Evolutionary conservation across 2,113 vertebrate species (phyloP), one percentile per base, ranked within the genome.

Genomic region (Lagenorhynchus albirostris): DNA sequence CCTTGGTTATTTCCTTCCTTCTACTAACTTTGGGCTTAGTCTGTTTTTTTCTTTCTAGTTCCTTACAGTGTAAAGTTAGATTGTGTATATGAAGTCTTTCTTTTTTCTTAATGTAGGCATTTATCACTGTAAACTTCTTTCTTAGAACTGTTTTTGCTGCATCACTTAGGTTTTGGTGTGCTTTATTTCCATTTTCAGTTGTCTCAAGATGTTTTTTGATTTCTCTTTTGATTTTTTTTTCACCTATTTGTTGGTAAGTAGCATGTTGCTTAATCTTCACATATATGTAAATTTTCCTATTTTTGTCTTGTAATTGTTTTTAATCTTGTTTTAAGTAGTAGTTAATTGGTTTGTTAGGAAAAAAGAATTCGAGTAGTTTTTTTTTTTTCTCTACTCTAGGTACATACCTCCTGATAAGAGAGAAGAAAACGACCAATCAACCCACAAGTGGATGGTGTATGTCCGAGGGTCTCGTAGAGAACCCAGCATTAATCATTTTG

Each of bases 401-500:
- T 99, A 99, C 97, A 99, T 99, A 98, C 99, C 99, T 68, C 99
- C 99, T 58, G 99, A 99, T 98, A 99, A 99, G 97, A 99, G 99
- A 93, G 99, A 99, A 97, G 99, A 99, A 97, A 99, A 99, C 65
- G 99, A 99, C 98, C 99, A 99, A 86, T 99, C 99, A 1, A 99
- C 99, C 73, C 99, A 99, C 80, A 99, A 99, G 92, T 99, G 99
- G 99, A 99, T 99, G 99, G 99, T 99, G 31, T 99, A 99, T 25
- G 99, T 99, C 47, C 98, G 99, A 97, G 99, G 99, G 67, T 99
- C 99, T 58, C 99, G 99, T 77, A 99, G 99, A 97, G 99, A 99
- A 97, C 99, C 99, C 81, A 99, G 99, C 97, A 99, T 99, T 87
- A 99, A 99, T 98, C 99, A 99, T 97, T 99, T 99, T 99, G 99